Base-by-base conservation (phyloP, 2,888 invertebrate genomes). In the Copidosoma aretas region DNA sequence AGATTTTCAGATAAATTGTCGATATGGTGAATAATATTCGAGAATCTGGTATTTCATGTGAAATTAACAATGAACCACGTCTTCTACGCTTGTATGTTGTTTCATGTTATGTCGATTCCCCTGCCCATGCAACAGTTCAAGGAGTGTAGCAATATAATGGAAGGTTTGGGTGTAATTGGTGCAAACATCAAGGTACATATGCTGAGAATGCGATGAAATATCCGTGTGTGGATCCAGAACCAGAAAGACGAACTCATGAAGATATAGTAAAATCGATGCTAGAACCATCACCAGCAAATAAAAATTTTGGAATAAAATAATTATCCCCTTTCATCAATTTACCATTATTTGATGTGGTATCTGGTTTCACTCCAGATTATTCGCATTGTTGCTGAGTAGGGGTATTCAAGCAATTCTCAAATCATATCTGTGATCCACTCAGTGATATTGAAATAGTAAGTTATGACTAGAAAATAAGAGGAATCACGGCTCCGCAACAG, bases 261-360 rank as follows among this genome's bases (percentile, higher is more conserved):
- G n/a, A n/a, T n/a, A n/a, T n/a, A n/a, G n/a, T n/a, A n/a, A n/a
- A 21, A 54, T 8, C 10, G 22, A 25, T 25, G 22, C 8, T 19
- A 8, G 10, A 8, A 17, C 5, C 10, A 8, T 5, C 10, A 12
- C 8, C 22, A 15, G 24, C 12, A 54, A 24, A 21, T 24, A 17
- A 21, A 24, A 21, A 21, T 24, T n/a, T 54, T 10, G 64, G 64
- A 21, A 17, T 64, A 21, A 57, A 51, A n/a, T 21, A 32, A 10
- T 51, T 59, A 49, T 65, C 62, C 12, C 59, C 61, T 39, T 51
- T 71, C 17, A 61, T 68, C 24, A 54, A 64, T 53, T 56, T 71
- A 21, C 12, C 22, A 1, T 19, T 32, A 10, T 67, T 65, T 41
- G 24, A 71, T 51, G 57, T 68, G 10, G 63, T 68, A 57, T 1